These are phyloP conservation scores for Andricus curvator DNA, from an alignment of 2,888 invertebrate species.

Conservation along the genomic window DNA sequence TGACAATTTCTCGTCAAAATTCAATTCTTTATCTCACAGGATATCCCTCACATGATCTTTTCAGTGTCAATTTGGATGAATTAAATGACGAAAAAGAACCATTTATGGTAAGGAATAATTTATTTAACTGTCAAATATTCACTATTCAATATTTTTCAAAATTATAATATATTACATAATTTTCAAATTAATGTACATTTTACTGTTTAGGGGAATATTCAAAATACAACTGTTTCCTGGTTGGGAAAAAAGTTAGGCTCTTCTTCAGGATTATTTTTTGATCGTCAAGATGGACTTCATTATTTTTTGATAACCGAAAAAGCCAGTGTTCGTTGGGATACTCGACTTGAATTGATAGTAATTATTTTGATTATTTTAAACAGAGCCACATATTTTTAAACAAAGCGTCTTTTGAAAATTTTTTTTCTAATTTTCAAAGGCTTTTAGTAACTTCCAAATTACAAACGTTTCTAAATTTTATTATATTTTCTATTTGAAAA, in stretches of 20 bases:
- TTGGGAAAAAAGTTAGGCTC: conserved; percentile 77
- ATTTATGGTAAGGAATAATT: conserved; percentile 33
- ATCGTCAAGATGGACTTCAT: conserved; percentile 75
- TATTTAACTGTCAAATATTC: background rate
- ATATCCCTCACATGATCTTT: conserved; percentile 66
- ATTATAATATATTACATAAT: no score
- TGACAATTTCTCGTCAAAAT: conserved; percentile 72
- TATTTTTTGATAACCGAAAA: conserved; percentile 78
- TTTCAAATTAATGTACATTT: background rate
- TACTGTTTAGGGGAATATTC: conserved; percentile 45
- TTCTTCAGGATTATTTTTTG: conserved; percentile 77
- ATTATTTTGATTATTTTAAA: conserved; percentile 29
- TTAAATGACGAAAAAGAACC: conserved; percentile 55
- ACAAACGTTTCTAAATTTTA: no score
- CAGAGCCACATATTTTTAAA: no score
- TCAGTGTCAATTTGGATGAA: conserved; percentile 67
- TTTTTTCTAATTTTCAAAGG: no score
- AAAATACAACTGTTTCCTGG: conserved; percentile 62
- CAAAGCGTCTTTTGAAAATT: no score
- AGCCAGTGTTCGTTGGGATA: conserved; percentile 78
- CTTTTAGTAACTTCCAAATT: no score
- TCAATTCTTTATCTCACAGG: conserved; percentile 73
- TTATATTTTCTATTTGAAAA: no score
- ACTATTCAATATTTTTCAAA: background rate
- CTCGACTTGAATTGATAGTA: conserved; percentile 70